A percentile compares a stretch with the other conserved stretches of the same genome.
phyloP scores from a whole-genome alignment of 1,140 invertebrate species.

The Drosophila nigrodunni region DNA sequence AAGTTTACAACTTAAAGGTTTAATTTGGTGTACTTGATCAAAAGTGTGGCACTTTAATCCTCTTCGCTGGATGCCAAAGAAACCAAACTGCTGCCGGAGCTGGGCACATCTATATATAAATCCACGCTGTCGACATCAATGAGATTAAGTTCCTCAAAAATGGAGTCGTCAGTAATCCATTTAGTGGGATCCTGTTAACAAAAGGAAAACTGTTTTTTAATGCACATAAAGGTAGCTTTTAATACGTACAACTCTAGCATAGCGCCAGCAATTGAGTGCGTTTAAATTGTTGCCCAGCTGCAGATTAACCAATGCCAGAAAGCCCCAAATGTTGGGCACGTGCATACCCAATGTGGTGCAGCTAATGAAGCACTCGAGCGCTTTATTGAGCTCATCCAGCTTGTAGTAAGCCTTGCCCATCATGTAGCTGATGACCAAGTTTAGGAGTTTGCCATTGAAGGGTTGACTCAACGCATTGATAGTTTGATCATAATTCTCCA shows the following conservation, averaged over 20 bases:
- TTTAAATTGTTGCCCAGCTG: conserved; percentile 52
- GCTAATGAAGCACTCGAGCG: conserved; percentile 41
- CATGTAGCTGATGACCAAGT: conserved; percentile 38
- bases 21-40: too few relatives aligned
- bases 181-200: conserved; percentile 43
- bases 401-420: conserved; percentile 65
- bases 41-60: not conserved
- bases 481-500: conserved; percentile 35
- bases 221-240: not conserved
- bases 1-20: not conserved
- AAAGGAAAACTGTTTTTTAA: not conserved
- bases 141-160: conserved; percentile 55
- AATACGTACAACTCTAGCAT: conserved; percentile 62
- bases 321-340: conserved; percentile 71
- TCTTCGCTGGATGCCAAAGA: not conserved
- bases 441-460: conserved; percentile 6
- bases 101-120: conserved; percentile 51
- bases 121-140: conserved; percentile 61
- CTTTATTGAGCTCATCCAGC: conserved; percentile 27
- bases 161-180: conserved; percentile 50
- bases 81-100: not conserved
- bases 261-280: conserved; percentile 74
- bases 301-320: conserved; percentile 69
- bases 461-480: conserved; percentile 33
- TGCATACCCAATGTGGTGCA: conserved; percentile 49